Percentiles rank a stretch among this genome's conserved stretches.
phyloP scores from a whole-genome alignment of 2,113 vertebrate genomes.

The Ochotona curzoniae region DNA sequence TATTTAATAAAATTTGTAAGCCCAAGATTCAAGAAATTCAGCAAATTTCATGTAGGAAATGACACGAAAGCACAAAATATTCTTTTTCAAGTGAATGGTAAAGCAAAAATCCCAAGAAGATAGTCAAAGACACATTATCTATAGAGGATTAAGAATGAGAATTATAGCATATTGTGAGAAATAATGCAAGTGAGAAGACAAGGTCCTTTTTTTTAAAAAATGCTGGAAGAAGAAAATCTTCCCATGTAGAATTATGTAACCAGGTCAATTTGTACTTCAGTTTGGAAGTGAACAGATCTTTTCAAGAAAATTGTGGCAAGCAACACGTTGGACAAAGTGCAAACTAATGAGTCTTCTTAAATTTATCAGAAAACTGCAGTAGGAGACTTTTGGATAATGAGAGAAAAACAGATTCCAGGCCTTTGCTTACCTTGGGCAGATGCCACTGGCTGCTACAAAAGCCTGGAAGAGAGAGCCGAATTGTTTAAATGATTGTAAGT shows the following conservation, averaged over 20 bases:
- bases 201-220: neutral
- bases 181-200: neutral
- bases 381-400: neutral
- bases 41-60: neutral
- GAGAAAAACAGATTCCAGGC: neutral
- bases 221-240: neutral
- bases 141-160: neutral
- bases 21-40: neutral
- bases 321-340: neutral
- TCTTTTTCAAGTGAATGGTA: neutral
- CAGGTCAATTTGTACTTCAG: neutral
- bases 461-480: neutral
- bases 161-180: neutral
- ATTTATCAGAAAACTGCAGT: neutral
- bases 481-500: neutral
- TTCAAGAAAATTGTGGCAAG: neutral
- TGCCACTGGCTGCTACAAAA: neutral
- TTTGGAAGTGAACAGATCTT: neutral
- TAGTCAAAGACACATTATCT: neutral
- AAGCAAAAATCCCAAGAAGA: constrained; percentile 11
- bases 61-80: neutral
- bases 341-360: neutral
- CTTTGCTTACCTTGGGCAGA: neutral
- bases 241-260: neutral
- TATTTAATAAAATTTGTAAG: neutral